Conservation (phyloP, 2,113 vertebrate genomes). For the Myxocyprinus asiaticus region DNA sequence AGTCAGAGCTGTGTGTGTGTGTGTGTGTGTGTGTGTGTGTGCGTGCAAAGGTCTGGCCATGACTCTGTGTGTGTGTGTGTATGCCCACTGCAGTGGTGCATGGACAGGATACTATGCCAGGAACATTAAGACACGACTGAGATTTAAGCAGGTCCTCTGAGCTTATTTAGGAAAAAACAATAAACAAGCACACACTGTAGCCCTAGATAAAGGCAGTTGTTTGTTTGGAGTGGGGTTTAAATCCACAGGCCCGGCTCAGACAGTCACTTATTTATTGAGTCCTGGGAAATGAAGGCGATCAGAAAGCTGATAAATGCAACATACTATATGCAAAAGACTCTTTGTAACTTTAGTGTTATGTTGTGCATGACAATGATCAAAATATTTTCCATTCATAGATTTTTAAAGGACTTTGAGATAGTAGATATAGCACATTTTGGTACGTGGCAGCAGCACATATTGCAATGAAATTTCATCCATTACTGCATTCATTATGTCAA, state of each 20-base stretch:
- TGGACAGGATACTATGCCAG: neutral
- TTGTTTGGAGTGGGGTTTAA: slow-evolving; percentile 19
- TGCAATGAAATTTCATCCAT: too few species aligned
- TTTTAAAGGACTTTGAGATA: neutral
- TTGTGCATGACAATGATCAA: neutral
- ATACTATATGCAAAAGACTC: neutral
- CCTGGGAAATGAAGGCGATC: neutral
- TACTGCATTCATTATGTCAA: too few species aligned
- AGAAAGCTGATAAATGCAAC: neutral
- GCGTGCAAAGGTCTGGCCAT: too few species aligned
- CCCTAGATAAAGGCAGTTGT: neutral
- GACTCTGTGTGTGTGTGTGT: slow-evolving; percentile 2
- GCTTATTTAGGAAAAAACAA: slow-evolving; percentile 17
- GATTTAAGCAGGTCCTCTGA: neutral
- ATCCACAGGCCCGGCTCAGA: neutral
- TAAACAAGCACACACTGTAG: neutral
- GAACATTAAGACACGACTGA: neutral
- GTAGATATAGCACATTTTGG: too few species aligned
- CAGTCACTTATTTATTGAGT: neutral
- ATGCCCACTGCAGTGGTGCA: slow-evolving; percentile 13
- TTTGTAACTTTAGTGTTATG: neutral
- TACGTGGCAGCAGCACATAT: too few species aligned
- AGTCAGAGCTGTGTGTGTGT: slow-evolving; percentile 18
- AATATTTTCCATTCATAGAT: neutral
- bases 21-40: too few species aligned